phyloP scores from a whole-genome alignment of 2,888 invertebrate genomes.

The Xestoiulus laeticollis region DNA sequence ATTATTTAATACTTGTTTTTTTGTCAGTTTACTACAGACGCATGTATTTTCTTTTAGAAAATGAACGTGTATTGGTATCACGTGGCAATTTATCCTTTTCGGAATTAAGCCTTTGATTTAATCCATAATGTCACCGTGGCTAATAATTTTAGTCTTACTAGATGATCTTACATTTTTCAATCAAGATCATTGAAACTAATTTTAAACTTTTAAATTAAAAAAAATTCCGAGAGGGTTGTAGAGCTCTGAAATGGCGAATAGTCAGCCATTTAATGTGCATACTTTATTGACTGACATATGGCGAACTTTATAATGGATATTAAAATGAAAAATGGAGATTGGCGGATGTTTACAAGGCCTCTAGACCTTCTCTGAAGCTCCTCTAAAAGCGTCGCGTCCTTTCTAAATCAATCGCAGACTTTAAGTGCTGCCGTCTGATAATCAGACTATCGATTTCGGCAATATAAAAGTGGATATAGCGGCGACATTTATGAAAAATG shows the following conservation, averaged over 20 bases:
- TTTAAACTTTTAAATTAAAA: too few relatives aligned
- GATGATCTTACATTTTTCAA: too few relatives aligned
- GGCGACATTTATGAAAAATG: constrained; percentile 12
- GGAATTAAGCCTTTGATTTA: too few relatives aligned
- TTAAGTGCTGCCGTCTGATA: constrained; percentile 31
- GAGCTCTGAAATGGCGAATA: neutral
- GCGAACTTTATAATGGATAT: constrained; percentile 17
- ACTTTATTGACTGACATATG: neutral
- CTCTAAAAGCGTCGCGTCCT: constrained; percentile 39
- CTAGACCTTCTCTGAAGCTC: neutral
- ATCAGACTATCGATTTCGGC: constrained; percentile 17
- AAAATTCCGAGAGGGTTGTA: too few relatives aligned
- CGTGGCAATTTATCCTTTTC: too few relatives aligned
- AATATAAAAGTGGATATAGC: constrained; percentile 17
- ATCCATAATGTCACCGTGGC: too few relatives aligned
- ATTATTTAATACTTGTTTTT: neutral
- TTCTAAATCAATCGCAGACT: constrained; percentile 34
- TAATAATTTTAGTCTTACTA: too few relatives aligned
- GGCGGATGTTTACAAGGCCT: constrained; percentile 35
- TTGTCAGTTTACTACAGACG: too few relatives aligned
- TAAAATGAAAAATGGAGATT: constrained; percentile 39
- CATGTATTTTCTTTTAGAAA: too few relatives aligned
- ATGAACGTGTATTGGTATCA: too few relatives aligned
- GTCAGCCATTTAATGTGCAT: neutral
- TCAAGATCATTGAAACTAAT: too few relatives aligned